Evolutionary conservation across 2,888 invertebrate genomes (phyloP).

Genomic region (Cephus rjabovi): DNA sequence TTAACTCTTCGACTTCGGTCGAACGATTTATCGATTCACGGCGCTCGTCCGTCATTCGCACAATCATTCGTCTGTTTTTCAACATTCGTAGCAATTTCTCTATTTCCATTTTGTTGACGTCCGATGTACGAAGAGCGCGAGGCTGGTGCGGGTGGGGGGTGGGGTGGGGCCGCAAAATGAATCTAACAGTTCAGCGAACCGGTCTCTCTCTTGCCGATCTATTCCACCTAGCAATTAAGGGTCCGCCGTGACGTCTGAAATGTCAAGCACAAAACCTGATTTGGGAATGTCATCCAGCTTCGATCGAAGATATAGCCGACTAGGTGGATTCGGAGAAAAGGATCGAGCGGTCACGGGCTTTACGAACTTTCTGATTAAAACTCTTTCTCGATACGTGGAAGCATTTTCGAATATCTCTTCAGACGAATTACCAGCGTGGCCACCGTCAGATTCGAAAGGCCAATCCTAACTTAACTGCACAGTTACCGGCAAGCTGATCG

Average conservation of each 20-base stretch:
- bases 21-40: not conserved
- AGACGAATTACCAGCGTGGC: not conserved
- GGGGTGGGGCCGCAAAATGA: not conserved
- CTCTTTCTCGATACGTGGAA: not conserved
- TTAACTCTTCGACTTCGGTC: not conserved
- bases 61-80: not conserved
- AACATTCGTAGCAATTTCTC: not conserved
- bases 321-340: not conserved
- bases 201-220: not conserved
- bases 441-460: not conserved
- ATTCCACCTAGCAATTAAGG: constrained; percentile 28
- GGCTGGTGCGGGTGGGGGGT: too few species aligned
- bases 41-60: not conserved
- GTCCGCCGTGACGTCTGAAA: constrained; percentile 33
- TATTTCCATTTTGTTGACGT: not conserved
- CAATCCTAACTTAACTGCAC: not conserved
- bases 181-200: not conserved
- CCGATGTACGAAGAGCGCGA: not conserved
- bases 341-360: not conserved
- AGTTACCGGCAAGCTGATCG: not conserved
- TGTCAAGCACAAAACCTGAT: constrained; percentile 52
- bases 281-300: constrained; percentile 44
- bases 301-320: not conserved
- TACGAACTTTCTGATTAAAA: not conserved
- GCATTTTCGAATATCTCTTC: not conserved